phyloP scores from a whole-genome alignment of 2,113 vertebrate species.

The Oncorhynchus nerka region DNA sequence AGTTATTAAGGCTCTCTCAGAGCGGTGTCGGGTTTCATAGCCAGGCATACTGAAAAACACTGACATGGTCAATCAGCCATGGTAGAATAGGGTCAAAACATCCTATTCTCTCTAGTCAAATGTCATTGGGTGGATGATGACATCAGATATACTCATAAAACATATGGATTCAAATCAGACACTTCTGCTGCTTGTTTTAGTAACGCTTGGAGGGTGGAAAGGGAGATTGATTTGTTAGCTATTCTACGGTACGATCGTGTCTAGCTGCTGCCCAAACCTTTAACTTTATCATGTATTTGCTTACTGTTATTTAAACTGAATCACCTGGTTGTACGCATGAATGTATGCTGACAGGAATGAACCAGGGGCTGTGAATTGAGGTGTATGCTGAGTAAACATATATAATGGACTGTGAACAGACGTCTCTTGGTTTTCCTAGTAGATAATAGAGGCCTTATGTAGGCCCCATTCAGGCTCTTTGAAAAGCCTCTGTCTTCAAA shows the following conservation, averaged over 20 bases:
- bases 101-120: not conserved
- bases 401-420: not conserved
- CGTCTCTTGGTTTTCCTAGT: not conserved
- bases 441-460: not conserved
- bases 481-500: not conserved
- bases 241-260: not conserved
- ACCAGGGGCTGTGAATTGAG: not conserved
- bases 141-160: not conserved
- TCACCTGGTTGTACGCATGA: not conserved
- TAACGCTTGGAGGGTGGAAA: too few species aligned
- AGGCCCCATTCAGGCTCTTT: not conserved
- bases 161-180: not conserved
- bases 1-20: constrained; percentile 14
- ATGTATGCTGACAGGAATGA: not conserved
- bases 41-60: not conserved
- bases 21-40: constrained; percentile 32
- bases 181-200: not conserved
- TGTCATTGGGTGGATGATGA: not conserved
- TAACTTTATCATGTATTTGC: not conserved
- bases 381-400: constrained; percentile 10
- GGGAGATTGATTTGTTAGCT: too few species aligned
- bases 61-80: not conserved
- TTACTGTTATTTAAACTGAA: not conserved
- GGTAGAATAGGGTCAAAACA: not conserved
- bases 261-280: not conserved